Percentiles rank a stretch among this genome's conserved stretches.
These are phyloP conservation scores for Antheraea assamensis DNA, from an alignment of 2,888 invertebrate species.

Conservation along the genomic window DNA sequence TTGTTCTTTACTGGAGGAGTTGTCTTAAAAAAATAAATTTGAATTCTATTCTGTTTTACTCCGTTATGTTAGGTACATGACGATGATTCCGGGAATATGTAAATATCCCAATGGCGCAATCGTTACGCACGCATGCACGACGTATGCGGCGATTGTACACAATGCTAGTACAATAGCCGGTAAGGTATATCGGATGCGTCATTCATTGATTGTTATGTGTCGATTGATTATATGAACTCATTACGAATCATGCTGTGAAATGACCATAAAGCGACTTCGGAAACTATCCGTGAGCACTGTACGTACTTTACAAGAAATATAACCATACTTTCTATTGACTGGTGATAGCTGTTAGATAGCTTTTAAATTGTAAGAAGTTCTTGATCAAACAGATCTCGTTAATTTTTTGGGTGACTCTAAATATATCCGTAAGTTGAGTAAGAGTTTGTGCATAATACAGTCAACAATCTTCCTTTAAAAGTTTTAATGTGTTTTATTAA, in stretches of 20 bases:
- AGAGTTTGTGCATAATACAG: no score
- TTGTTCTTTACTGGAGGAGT: no score
- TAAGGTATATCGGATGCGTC: neutral
- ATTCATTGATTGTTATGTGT: constrained; percentile 8
- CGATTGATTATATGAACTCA: neutral
- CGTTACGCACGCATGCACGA: neutral
- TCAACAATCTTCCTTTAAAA: no score
- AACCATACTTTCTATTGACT: neutral
- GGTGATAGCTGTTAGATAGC: no score
- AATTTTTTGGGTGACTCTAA: no score
- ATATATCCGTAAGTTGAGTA: no score
- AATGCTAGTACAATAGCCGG: neutral
- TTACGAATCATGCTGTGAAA: neutral
- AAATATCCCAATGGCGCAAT: constrained; percentile 1
- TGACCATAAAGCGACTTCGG: neutral
- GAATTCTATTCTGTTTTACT: no score
- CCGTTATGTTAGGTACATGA: neutral
- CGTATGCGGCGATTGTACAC: neutral
- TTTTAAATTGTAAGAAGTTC: no score
- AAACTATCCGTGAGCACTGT: neutral
- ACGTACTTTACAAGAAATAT: neutral
- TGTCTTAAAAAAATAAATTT: no score
- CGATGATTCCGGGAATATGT: neutral
- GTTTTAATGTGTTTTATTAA: no score
- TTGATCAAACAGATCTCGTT: no score